phyloP scores from a whole-genome alignment of 2,888 invertebrate species.

The Rhamphomyia laevipes region DNA sequence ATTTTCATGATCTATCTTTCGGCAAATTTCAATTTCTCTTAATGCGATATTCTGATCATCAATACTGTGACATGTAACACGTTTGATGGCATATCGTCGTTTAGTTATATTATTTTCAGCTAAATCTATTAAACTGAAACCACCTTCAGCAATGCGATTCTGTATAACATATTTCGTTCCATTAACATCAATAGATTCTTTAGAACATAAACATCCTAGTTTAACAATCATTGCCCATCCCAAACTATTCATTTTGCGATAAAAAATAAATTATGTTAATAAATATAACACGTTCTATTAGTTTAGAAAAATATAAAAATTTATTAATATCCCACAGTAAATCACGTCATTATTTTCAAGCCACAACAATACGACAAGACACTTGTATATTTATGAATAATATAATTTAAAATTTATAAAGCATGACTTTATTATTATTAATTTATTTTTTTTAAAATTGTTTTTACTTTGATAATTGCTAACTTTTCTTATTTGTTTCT shows the following conservation, averaged over 20 bases:
- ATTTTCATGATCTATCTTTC: slow-evolving; percentile 56
- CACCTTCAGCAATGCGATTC: slow-evolving; percentile 66
- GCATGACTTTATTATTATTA: no score
- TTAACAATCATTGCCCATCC: slow-evolving; percentile 57
- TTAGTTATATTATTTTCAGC: slow-evolving; percentile 55
- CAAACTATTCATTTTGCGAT: slow-evolving; percentile 50
- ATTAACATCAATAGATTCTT: slow-evolving; percentile 58
- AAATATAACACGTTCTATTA: no score
- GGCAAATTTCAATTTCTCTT: slow-evolving; percentile 63
- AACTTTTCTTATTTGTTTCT: no score
- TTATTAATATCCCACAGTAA: no score
- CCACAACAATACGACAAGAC: no score
- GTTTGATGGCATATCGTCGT: slow-evolving; percentile 62
- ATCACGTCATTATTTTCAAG: no score
- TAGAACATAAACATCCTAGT: slow-evolving; percentile 66
- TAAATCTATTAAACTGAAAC: slow-evolving; percentile 69
- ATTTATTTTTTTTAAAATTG: no score
- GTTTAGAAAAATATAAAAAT: no score
- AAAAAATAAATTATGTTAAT: not conserved
- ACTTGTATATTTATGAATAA: no score
- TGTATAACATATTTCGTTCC: slow-evolving; percentile 54
- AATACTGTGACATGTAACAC: slow-evolving; percentile 66
- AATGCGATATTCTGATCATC: slow-evolving; percentile 62
- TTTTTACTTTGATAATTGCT: no score
- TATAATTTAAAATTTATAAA: no score